Evolutionary conservation across 2,113 vertebrate species (phyloP).

Genomic region (Brachypteracias leptosomus): DNA sequence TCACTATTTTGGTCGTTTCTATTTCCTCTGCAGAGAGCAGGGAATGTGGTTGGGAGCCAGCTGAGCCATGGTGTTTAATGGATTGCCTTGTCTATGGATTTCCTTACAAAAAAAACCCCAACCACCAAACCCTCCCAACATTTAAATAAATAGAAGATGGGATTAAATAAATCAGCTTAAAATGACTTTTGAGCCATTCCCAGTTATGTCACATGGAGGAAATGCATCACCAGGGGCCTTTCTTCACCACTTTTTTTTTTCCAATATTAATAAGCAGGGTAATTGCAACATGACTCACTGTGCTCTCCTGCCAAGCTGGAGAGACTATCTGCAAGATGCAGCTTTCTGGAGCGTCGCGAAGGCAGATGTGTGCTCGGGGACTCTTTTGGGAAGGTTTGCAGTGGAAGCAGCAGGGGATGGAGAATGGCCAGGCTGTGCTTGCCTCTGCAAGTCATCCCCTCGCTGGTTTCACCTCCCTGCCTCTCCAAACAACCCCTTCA

Average conservation of each 20-base stretch:
- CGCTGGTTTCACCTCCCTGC: neutral
- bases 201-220: conserved; percentile 58
- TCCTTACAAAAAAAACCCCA: neutral
- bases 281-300: conserved; percentile 60
- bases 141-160: conserved; percentile 48
- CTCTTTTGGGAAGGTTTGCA: conserved; percentile 8
- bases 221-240: conserved; percentile 63
- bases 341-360: conserved; percentile 7
- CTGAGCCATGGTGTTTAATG: conserved; percentile 51
- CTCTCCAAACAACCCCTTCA: neutral
- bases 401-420: conserved; percentile 27
- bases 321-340: conserved; percentile 45
- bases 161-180: conserved; percentile 73
- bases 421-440: neutral
- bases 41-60: neutral
- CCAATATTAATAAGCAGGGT: conserved; percentile 60
- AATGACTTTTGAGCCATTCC: conserved; percentile 54
- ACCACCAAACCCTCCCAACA: neutral
- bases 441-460: conserved; percentile 19
- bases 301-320: conserved; percentile 40
- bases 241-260: conserved; percentile 31
- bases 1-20: neutral
- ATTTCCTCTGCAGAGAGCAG: conserved; percentile 12
- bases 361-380: conserved; percentile 45
- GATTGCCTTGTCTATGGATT: conserved; percentile 38